A percentile compares a stretch with the other conserved stretches of the same genome.
phyloP scores from a whole-genome alignment of 2,113 vertebrate species.

The Sinocyclocheilus rhinocerous region DNA sequence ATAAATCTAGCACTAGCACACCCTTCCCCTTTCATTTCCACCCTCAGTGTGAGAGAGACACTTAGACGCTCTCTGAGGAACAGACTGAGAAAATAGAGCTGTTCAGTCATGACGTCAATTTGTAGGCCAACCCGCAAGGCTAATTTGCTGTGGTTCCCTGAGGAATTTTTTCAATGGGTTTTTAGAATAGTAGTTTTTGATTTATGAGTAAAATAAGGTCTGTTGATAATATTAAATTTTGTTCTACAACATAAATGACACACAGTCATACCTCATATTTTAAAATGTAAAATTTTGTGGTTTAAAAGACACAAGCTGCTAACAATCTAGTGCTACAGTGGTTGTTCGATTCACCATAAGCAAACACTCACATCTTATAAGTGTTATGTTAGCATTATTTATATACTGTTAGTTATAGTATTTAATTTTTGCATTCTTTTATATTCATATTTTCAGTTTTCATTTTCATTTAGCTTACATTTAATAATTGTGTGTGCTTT shows the following conservation, averaged over 20 bases:
- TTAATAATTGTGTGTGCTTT: background rate
- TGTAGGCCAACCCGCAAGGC: conserved; percentile 7
- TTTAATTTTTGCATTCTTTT: background rate
- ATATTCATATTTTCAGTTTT: background rate
- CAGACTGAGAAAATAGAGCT: background rate
- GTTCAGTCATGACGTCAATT: conserved; percentile 33
- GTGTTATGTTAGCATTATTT: background rate
- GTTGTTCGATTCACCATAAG: background rate
- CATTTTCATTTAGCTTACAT: background rate
- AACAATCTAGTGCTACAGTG: background rate
- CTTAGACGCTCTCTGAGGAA: background rate
- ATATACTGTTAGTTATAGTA: background rate
- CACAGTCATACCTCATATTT: background rate
- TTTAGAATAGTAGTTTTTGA: conserved; percentile 1
- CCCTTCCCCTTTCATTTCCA: conserved; percentile 18
- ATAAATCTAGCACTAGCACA: conserved; percentile 7
- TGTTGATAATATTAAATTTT: conserved; percentile 2
- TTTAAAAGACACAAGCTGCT: background rate
- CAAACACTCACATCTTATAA: background rate
- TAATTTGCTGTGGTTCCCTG: conserved; percentile 1
- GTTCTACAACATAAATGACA: background rate
- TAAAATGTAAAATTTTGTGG: background rate
- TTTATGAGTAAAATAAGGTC: background rate
- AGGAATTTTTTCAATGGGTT: background rate
- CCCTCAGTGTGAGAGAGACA: background rate